These are phyloP conservation scores for Balearica regulorum DNA, from an alignment of 2,797 vertebrate species.

Conservation along the genomic window DNA sequence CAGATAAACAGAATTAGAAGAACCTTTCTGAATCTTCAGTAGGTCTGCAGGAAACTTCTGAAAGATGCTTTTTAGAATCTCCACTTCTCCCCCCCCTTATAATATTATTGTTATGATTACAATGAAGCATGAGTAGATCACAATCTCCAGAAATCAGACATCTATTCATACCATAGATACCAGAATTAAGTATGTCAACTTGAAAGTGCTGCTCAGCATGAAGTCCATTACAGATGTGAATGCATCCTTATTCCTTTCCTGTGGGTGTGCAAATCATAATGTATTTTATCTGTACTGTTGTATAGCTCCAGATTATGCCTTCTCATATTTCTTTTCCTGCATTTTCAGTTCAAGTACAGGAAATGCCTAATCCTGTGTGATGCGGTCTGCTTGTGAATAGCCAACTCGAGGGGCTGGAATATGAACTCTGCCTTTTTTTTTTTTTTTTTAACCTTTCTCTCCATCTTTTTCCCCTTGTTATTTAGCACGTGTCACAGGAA, in stretches of 20 bases:
- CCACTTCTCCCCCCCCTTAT: neutral
- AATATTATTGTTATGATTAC: neutral
- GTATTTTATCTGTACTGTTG: neutral
- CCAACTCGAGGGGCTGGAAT: neutral
- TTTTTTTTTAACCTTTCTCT: no score
- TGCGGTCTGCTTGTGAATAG: neutral
- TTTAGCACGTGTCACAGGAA: neutral
- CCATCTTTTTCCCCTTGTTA: neutral
- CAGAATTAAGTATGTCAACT: neutral
- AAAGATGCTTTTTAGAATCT: neutral
- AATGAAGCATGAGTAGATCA: neutral
- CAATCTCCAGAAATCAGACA: neutral
- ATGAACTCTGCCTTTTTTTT: no score
- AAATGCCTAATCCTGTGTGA: neutral
- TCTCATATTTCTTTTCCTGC: neutral
- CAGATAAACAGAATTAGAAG: neutral
- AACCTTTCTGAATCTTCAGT: neutral
- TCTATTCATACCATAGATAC: neutral
- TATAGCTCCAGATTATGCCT: neutral
- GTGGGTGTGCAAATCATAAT: neutral
- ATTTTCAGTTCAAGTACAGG: accelerated
- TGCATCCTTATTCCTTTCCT: neutral
- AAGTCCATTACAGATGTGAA: neutral
- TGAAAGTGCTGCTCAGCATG: neutral
- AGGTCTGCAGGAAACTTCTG: neutral